Base-by-base conservation (phyloP, 2,797 vertebrate genomes). In the Syngnathus rostellatus region DNA sequence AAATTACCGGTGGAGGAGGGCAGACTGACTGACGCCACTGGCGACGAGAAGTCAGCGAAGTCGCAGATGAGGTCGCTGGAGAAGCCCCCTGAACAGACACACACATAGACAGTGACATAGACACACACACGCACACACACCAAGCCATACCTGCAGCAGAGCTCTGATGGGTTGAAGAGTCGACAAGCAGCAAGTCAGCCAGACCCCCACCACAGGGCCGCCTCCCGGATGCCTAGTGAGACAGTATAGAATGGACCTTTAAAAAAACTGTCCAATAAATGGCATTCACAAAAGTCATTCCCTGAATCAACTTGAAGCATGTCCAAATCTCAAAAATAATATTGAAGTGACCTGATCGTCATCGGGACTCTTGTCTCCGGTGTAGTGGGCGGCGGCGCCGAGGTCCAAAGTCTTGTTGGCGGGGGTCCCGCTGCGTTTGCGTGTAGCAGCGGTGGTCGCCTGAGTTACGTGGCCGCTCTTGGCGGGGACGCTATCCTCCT, bases 311-410 rank as follows among this genome's bases (percentile, higher is more conserved):
- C 45, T 46, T 46, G 45, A 58, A 59, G 25, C 54, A 5, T 8
- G 6, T 37, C 16, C 57, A 59, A 38, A 11, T 38, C 16, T 38
- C 57, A 12, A 2, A 8, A 50, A 59, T 40, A 21, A 14, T 3
- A n/a, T 12, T 5, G 50, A 38, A 61, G 57, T 37, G 38, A 90
- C 90, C 88, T 81, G 88, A 37, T 83, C 87, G 40, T 83, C 87
- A 50, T 95, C 94, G 2, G 93, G 93, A 72, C 86, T 88, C 86
- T 89, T 92, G 71, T 95, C 95, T 59, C 97, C 97, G 0, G 95
- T 98, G 83, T 98, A 99, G 89, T 96, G 94, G 16, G 95, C 96
- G 17, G 97, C 97, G 14, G 97, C 97, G 16, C 97, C 97, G 70
- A 99, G 89, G 86, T 99, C 97, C 80, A 99, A 92, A 3, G 93